Base-by-base conservation (phyloP, 1,140 invertebrate genomes). In the Pentalonia nigronervosa region DNA sequence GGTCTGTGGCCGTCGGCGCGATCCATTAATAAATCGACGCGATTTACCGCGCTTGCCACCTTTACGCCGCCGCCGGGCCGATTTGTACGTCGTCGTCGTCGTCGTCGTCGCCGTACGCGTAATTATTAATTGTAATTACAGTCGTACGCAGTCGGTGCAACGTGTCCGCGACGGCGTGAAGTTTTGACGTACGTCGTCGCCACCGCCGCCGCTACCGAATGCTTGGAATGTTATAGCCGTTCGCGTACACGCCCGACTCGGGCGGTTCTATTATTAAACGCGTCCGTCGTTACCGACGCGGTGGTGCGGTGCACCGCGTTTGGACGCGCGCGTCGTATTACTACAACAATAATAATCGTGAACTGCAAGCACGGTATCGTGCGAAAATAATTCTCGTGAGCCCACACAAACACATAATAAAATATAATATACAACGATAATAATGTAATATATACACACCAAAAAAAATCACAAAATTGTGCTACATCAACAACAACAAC, bases 261-360 rank as follows among this genome's bases (percentile, higher is more conserved):
- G 60, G 25, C 45, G 41, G 30, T 36, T 47, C 90, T 88, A 88
- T 50, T 34, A 50, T 50, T 88, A 88, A 88, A 88, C 86, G 86
- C n/a, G 86, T 88, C 86, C 86, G 86, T 88, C 86, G 47, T 47
- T 11, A 11, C 21, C 83, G 34, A 23, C 36, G 20, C 36, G 83
- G 30, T 48, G 47, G 87, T 87, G 25, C 87, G 87, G 47, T 48
- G 47, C 48, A 48, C n/a, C 60, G 60, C 60, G 87, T 88, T n/a
- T 34, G 30, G n/a, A 9, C 2, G 83, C n/a, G 23, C 7, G 7
- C 48, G 20, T 45, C 21, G 11, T 67, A 67, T n/a, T 67, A n/a
- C n/a, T n/a, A 17, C 60, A 7, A 34, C 60, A 17, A n/a, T n/a
- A 20, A 76, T 41, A 23, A 83, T 41, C 6, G 81, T 36, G 34